Base-by-base conservation (phyloP, 2,888 invertebrate genomes). In the Falcaria lacertinaria region DNA sequence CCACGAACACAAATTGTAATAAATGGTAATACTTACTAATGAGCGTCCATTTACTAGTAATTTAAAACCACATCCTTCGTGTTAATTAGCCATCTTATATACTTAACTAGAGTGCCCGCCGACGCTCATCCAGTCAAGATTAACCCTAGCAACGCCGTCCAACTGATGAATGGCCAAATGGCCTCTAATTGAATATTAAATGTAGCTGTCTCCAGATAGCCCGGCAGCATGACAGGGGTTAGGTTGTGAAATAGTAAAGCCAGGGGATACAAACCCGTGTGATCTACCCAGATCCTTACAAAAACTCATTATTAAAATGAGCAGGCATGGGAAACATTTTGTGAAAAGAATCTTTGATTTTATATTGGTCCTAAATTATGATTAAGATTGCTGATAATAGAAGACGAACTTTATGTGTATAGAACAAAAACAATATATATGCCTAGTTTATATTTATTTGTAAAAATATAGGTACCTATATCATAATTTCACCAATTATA, bases 111-210 rank as follows among this genome's bases (percentile, higher is more conserved):
- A 17, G 15, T 19, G 6, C 19, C 34, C 42, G 46, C 41, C n/a
- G 32, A 15, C 42, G 44, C 57, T 41, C 52, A 60, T 72, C 70
- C 48, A 73, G 60, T 35, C 36, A 35, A 57, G 44, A 45, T 44
- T 43, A 48, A 50, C 39, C 48, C 45, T 49, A 46, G 44, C 47
- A 55, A 57, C 47, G 39, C 47, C 48, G 52, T 60, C 52, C 64
- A 57, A 44, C 68, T 76, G 77, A 80, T 70, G 70, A 76, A 79
- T 76, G 74, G 66, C 57, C 69, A 69, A 80, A 77, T 69, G 67
- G 66, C 56, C 64, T 69, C 71, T 78, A 79, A 80, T 79, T 80
- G 80, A 80, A 80, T 80, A 80, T 80, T 80, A 76, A 80, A 79
- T 69, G 74, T 47, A 69, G 60, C 65, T 65, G 73, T 66, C 73